A percentile compares a stretch with the other conserved stretches of the same genome.
Conservation (phyloP, 1,140 invertebrate species). For the Archivesica marissinica region DNA sequence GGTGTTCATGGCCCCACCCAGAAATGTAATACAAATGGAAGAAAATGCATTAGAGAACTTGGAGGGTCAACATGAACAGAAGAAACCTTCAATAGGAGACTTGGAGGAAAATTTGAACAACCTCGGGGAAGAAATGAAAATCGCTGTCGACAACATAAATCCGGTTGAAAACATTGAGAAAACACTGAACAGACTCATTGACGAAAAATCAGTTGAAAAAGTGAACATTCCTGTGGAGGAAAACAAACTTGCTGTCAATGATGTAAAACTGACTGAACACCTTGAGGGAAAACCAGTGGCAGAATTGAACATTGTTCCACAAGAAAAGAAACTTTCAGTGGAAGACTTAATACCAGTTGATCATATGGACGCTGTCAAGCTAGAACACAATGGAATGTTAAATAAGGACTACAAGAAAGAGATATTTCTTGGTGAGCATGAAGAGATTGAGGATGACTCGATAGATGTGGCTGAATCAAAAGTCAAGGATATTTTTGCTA, state of each 20-base stretch:
- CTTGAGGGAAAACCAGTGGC: background rate
- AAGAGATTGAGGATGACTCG: conserved; percentile 78
- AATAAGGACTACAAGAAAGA: conserved; percentile 83
- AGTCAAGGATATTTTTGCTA: conserved; percentile 79
- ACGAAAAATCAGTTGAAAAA: too few species aligned
- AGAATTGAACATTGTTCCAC: background rate
- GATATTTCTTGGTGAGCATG: conserved; percentile 81
- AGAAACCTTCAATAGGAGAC: too few species aligned
- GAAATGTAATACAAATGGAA: conserved; percentile 46
- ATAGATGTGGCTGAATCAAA: conserved; percentile 72
- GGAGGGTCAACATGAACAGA: too few species aligned
- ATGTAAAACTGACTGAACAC: background rate
- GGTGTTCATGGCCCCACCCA: conserved; percentile 25
- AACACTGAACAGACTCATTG: too few species aligned
- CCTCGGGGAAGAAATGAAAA: too few species aligned
- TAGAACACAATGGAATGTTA: conserved; percentile 83
- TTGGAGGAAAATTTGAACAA: too few species aligned
- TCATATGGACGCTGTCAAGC: conserved; percentile 81
- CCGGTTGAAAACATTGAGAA: too few species aligned
- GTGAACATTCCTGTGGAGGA: too few species aligned
- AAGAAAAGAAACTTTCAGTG: conserved; percentile 49
- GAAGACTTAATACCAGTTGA: conserved; percentile 80
- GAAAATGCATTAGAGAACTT: background rate
- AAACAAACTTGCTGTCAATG: too few species aligned
- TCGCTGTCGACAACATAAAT: too few species aligned